Evolutionary conservation across 2,888 invertebrate genomes (phyloP), one percentile per base, ranked within the genome.

Genomic region (Strigamia crassipes): DNA sequence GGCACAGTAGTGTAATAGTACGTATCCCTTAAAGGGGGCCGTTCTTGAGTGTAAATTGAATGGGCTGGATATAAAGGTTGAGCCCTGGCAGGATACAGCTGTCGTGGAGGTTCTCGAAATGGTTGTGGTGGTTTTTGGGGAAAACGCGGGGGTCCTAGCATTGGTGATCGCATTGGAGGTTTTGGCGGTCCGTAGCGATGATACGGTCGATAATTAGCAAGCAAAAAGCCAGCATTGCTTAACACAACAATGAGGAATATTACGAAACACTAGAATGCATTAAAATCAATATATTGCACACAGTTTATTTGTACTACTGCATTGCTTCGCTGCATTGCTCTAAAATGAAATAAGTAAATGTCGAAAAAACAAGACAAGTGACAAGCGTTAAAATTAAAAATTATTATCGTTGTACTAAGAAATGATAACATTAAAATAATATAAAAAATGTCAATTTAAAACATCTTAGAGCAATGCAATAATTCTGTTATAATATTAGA

Each of bases 131-230:
- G 51, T 51, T 51, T 38, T 38, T 38, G 38, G 12, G 6, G 6
- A 51, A 18, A 13, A 13, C 10, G 51, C 10, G 15, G 51, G 13
- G 73, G 73, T 73, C 56, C 18, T 56, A 18, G 18, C 15, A 56
- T 18, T 18, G 56, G 56, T n/a, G 38, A 38, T 6, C 18, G 56
- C 4, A n/a, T 56, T 56, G 31, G 73, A 73, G 27, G 6, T 73
- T 56, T 56, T 9, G n/a, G 56, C n/a, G 2, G n/a, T 6, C 18
- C 18, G 56, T 15, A 18, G 6, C 13, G 73, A 5, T 73, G 73
- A 31, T 27, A 73, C 23, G 73, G 73, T 73, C 27, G 73, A 73
- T 31, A 73, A 51, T 51, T 18, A 73, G 73, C 27, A 31, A 56
- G 21, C 15, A 18, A 56, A 21, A 56, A 18, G 18, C 18, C 18